phyloP scores from a whole-genome alignment of 37 sponge, comb jelly and placozoan genomes.

The Ephydatia muelleri region DNA sequence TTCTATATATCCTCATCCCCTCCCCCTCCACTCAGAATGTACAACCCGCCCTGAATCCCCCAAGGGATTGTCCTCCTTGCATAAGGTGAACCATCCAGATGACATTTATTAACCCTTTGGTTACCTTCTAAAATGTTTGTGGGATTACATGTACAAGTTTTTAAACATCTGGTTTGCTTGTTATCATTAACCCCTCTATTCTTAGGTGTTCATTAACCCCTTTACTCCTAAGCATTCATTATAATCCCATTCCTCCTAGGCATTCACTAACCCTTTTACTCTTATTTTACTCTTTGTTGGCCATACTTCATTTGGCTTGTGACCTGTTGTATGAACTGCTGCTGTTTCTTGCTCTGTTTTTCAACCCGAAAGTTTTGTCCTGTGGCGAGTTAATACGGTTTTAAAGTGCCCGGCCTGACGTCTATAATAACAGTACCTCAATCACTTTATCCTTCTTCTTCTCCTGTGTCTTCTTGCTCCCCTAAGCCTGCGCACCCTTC shows the following conservation, averaged over 20 bases:
- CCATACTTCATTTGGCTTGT: slow-evolving; percentile 87
- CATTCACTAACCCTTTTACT: not conserved
- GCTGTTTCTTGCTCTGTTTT: slow-evolving; percentile 98
- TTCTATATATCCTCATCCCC: too few relatives aligned
- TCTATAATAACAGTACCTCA: slow-evolving; percentile 58
- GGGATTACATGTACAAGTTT: too few relatives aligned
- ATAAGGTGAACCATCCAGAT: slow-evolving; percentile 1
- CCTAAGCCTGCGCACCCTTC: slow-evolving; percentile 65
- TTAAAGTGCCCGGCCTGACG: not conserved
- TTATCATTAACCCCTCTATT: not conserved
- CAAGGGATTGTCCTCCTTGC: not conserved
- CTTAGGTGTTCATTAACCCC: not conserved
- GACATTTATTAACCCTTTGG: not conserved
- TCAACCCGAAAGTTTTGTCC: slow-evolving; percentile 99
- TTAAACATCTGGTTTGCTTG: not conserved
- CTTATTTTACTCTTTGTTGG: slow-evolving; percentile 42
- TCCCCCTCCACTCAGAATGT: too few relatives aligned
- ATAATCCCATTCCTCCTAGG: not conserved
- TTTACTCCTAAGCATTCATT: not conserved
- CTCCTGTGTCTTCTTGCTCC: slow-evolving; percentile 86
- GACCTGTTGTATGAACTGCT: slow-evolving; percentile 88
- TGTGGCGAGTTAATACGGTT: slow-evolving; percentile 2
- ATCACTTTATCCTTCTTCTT: slow-evolving; percentile 97
- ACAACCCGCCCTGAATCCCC: too few relatives aligned
- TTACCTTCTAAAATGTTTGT: slow-evolving; percentile 1